These are phyloP conservation scores for Eira barbara DNA, from an alignment of 2,113 vertebrate genomes.

Conservation along the genomic window DNA sequence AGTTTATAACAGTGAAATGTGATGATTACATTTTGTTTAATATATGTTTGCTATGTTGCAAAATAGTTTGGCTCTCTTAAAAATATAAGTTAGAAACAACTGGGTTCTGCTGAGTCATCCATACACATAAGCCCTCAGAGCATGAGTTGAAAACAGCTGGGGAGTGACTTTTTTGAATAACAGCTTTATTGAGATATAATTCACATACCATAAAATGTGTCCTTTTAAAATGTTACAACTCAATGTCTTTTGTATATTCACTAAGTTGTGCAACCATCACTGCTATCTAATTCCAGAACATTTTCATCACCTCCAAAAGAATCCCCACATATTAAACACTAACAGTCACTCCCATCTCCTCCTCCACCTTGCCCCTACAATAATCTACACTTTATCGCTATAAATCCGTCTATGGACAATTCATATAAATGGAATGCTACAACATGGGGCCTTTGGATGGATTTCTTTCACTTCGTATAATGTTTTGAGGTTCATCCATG, in stretches of 20 bases:
- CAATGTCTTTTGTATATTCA: neutral
- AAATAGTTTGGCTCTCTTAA: conserved; percentile 15
- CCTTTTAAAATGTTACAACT: neutral
- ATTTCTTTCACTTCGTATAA: neutral
- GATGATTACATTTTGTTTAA: conserved; percentile 26
- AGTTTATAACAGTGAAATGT: neutral
- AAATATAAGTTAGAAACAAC: conserved; percentile 4
- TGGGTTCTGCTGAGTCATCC: conserved; percentile 18
- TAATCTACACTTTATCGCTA: neutral
- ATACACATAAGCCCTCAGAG: neutral
- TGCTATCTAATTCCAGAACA: neutral
- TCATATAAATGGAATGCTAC: neutral
- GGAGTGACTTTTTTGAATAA: neutral
- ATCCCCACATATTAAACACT: neutral
- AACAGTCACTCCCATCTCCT: neutral
- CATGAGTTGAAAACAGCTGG: neutral
- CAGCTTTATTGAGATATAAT: neutral
- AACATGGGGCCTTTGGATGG: neutral
- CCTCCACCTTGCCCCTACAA: neutral
- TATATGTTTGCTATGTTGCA: neutral
- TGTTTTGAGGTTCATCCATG: neutral
- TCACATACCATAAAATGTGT: neutral
- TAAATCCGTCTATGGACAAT: neutral
- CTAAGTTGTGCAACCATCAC: neutral
- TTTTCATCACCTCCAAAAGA: neutral